phyloP scores from a whole-genome alignment of 2,113 vertebrate species.

The Amia ocellicauda region DNA sequence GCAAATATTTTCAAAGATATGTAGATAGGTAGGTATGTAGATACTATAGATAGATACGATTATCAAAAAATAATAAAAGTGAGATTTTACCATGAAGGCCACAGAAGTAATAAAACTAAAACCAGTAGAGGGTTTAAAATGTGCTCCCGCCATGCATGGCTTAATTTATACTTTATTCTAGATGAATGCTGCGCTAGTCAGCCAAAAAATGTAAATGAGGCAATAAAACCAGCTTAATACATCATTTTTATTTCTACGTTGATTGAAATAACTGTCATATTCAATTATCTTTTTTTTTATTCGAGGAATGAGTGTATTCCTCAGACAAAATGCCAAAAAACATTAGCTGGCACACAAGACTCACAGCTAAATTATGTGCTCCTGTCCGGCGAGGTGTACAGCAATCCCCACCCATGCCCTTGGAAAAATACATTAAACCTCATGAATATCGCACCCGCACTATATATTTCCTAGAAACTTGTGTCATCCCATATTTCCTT shows the following conservation, averaged over 20 bases:
- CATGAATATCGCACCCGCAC: neutral
- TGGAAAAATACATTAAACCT: neutral
- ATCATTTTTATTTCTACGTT: neutral
- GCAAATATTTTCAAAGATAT: neutral
- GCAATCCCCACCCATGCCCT: neutral
- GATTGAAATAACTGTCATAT: conserved; percentile 3
- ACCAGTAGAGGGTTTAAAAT: conserved; percentile 11
- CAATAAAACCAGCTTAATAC: conserved; percentile 6
- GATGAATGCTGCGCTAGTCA: neutral
- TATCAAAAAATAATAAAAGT: neutral
- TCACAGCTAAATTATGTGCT: neutral
- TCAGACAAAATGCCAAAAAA: no score
- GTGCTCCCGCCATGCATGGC: neutral
- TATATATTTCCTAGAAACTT: no score
- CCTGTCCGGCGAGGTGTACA: neutral
- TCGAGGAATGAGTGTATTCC: no score
- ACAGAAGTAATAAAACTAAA: neutral
- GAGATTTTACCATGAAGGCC: conserved; percentile 4
- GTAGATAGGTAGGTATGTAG: neutral
- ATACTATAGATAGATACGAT: neutral
- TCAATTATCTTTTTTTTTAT: neutral
- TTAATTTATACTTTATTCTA: neutral
- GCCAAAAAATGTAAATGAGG: conserved; percentile 4
- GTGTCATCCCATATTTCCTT: no score
- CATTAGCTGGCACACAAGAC: no score